These are phyloP conservation scores for Latrodectus elegans DNA, from an alignment of 2,888 invertebrate genomes.

Conservation along the genomic window DNA sequence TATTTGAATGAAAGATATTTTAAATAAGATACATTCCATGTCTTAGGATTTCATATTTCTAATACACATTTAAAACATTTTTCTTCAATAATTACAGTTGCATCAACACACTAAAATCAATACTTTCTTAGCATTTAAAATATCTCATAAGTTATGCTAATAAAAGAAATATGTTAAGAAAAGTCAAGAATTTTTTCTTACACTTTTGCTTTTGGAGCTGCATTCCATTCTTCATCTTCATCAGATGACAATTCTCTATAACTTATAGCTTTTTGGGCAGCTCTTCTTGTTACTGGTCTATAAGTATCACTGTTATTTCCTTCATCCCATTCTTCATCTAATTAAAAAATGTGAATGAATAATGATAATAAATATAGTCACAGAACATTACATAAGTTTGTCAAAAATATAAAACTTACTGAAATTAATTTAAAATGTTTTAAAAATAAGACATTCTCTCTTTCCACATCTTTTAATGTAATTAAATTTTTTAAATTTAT, in stretches of 20 bases:
- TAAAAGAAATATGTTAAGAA: neutral
- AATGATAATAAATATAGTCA: neutral
- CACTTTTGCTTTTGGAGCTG: slow-evolving; percentile 12
- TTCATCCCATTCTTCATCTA: slow-evolving; percentile 63
- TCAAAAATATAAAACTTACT: neutral
- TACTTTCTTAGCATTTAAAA: too few relatives aligned
- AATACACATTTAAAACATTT: too few relatives aligned
- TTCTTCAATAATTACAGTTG: too few relatives aligned
- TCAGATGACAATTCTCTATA: slow-evolving; percentile 63
- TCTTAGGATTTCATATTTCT: too few relatives aligned
- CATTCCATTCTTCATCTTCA: slow-evolving; percentile 61
- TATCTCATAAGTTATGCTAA: neutral
- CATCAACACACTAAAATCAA: too few relatives aligned
- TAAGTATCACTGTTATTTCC: slow-evolving; percentile 36
- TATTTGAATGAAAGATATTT: too few relatives aligned
- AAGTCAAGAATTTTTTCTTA: too few relatives aligned
- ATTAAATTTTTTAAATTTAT: neutral
- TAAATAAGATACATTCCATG: too few relatives aligned
- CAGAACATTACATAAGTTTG: neutral
- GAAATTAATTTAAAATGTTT: neutral
- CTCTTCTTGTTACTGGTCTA: slow-evolving; percentile 44
- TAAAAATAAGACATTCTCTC: too few relatives aligned
- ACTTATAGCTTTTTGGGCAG: slow-evolving; percentile 64
- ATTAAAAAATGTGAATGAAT: neutral
- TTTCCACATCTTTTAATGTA: too few relatives aligned